Evolutionary conservation across 1,140 invertebrate species (phyloP).

Genomic region (Eumaeus atala): DNA sequence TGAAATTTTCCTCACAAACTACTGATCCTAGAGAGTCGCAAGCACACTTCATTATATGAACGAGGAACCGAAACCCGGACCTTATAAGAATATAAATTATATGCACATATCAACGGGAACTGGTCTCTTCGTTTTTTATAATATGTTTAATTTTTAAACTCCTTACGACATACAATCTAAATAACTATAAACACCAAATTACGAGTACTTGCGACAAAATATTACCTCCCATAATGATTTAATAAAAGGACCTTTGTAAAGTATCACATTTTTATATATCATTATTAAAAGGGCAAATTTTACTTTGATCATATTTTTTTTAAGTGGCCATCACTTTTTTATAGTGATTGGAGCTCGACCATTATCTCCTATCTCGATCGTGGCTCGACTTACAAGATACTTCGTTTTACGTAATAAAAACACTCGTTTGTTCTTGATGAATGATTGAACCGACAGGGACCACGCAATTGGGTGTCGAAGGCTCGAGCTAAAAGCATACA

Average conservation of each 20-base stretch:
- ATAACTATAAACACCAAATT: no score
- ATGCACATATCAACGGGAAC: no score
- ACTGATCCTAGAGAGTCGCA: no score
- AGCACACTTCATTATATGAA: no score
- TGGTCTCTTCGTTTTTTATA: no score
- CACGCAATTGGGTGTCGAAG: conserved; percentile 68
- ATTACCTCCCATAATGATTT: neutral
- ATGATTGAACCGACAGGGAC: conserved; percentile 42
- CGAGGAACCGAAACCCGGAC: no score
- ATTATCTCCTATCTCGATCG: conserved; percentile 29
- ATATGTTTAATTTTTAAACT: no score
- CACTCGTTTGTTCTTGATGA: conserved; percentile 59
- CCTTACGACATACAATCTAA: no score
- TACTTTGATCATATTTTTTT: neutral
- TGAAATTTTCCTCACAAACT: no score
- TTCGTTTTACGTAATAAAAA: conserved; percentile 46
- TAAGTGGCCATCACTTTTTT: conserved; percentile 3
- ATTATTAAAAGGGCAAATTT: conserved; percentile 6
- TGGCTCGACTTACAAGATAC: conserved; percentile 14
- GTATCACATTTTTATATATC: neutral
- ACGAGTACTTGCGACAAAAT: neutral
- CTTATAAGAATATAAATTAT: no score
- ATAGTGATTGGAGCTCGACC: conserved; percentile 15
- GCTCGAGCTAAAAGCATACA: conserved; percentile 68
- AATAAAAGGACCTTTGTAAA: neutral